Conservation (phyloP, 1,140 invertebrate genomes). For the Drosophila gunungcola region DNA sequence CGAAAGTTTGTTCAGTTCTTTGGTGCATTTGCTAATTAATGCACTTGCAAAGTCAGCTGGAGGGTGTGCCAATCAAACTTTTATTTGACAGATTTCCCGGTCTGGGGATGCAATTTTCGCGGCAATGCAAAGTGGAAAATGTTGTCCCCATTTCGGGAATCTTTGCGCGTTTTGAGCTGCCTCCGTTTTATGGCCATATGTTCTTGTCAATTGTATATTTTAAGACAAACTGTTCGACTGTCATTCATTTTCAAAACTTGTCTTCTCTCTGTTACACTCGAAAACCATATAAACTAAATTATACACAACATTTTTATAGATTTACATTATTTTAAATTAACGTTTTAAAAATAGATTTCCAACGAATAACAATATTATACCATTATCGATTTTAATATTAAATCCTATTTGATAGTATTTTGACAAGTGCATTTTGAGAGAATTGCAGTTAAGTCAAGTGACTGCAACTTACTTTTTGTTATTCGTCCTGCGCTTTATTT, state of each 20-base stretch:
- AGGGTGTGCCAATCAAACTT: constrained; percentile 63
- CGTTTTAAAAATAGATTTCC: too few relatives aligned
- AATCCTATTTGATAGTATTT: not conserved
- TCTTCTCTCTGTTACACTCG: not conserved
- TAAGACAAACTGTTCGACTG: constrained; percentile 27
- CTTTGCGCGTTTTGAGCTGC: constrained; percentile 1
- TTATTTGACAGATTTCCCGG: constrained; percentile 48
- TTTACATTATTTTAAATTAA: too few relatives aligned
- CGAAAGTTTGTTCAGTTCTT: constrained; percentile 57
- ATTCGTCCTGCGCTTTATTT: constrained; percentile 15
- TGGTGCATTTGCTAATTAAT: constrained; percentile 71
- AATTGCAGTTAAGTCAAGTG: constrained; percentile 77
- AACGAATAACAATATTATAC: too few relatives aligned
- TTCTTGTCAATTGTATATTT: constrained; percentile 52
- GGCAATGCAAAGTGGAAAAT: constrained; percentile 42
- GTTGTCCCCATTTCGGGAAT: constrained; percentile 27
- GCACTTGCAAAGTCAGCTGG: constrained; percentile 38
- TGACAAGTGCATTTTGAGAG: constrained; percentile 10
- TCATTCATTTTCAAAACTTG: constrained; percentile 42
- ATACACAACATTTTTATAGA: too few relatives aligned
- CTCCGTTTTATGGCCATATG: constrained; percentile 16
- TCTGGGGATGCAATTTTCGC: constrained; percentile 28
- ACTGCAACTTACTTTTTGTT: constrained; percentile 65
- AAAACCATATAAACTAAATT: not conserved
- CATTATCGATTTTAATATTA: too few relatives aligned